Percentiles rank a stretch among this genome's conserved stretches.
Evolutionary conservation across 2,888 invertebrate genomes (phyloP).

Genomic region (Oxystoma pomonae): DNA sequence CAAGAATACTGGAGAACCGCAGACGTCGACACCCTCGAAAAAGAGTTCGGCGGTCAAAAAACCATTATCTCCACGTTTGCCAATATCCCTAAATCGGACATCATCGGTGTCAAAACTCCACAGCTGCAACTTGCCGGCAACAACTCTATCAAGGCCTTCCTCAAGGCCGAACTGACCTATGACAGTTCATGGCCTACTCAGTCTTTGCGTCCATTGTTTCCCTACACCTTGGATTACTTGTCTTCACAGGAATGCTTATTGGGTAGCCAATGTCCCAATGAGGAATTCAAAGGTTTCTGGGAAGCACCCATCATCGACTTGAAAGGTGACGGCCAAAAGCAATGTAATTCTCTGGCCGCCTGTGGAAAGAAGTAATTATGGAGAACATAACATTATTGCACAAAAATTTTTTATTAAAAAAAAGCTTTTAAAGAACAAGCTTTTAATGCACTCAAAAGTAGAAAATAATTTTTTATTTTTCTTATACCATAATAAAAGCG

Average conservation of each 20-base stretch:
- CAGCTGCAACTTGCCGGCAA: conserved; percentile 58
- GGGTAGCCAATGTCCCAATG: conserved; percentile 55
- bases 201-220: conserved; percentile 53
- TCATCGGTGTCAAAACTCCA: conserved; percentile 50
- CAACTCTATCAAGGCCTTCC: conserved; percentile 54
- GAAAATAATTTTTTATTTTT: too few relatives aligned
- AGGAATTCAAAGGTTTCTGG: conserved; percentile 60
- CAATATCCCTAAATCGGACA: conserved; percentile 38
- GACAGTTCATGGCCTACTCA: conserved; percentile 61
- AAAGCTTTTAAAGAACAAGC: too few relatives aligned
- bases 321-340: conserved; percentile 45
- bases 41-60: conserved; percentile 44
- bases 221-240: conserved; percentile 63
- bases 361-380: conserved; percentile 52
- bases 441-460: too few relatives aligned
- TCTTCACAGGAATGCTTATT: conserved; percentile 54
- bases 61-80: conserved; percentile 41
- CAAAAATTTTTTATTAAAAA: too few relatives aligned
- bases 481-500: too few relatives aligned
- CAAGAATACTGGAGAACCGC: conserved; percentile 42
- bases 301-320: conserved; percentile 61
- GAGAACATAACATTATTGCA: too few relatives aligned
- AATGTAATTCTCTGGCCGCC: conserved; percentile 57
- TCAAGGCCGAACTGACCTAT: conserved; percentile 51
- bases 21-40: conserved; percentile 29